Evolutionary conservation across 2,113 vertebrate species (phyloP).

Genomic region (Cathartes aura): DNA sequence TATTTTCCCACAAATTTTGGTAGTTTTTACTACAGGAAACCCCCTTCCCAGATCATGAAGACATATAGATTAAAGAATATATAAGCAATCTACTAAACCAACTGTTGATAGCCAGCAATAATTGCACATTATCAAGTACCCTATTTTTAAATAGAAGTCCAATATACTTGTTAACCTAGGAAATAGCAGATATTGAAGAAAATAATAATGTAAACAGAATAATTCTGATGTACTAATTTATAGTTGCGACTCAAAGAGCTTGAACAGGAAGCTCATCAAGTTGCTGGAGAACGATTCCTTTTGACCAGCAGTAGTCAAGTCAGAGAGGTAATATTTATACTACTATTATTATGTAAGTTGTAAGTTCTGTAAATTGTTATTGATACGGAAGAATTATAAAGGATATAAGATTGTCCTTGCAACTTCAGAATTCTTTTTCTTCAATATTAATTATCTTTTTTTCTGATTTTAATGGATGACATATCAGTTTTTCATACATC

Average conservation of each 20-base stretch:
- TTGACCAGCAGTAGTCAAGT: slow-evolving; percentile 89
- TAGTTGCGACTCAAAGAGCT: slow-evolving; percentile 87
- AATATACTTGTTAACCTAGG: not conserved
- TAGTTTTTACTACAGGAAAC: not conserved
- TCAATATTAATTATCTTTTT: not conserved
- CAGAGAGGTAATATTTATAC: slow-evolving; percentile 73
- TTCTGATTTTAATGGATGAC: not conserved
- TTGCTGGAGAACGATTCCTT: slow-evolving; percentile 88
- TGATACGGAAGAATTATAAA: not conserved
- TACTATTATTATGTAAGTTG: not conserved
- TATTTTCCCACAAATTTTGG: not conserved
- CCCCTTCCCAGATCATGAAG: not conserved
- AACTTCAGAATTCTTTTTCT: not conserved
- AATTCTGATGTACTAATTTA: not conserved
- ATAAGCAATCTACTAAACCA: not conserved
- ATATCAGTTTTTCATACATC: not conserved
- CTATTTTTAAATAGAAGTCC: not conserved
- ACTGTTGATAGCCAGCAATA: not conserved
- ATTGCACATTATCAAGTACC: not conserved
- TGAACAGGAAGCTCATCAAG: slow-evolving; percentile 87
- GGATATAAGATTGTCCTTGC: not conserved
- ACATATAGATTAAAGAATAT: not conserved
- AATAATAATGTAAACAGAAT: not conserved
- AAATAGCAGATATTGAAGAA: not conserved
- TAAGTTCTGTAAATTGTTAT: not conserved